A percentile compares a stretch with the other conserved stretches of the same genome.
Conservation (phyloP, 64 coral and sea anemone genomes). For the Acropora yongei region DNA sequence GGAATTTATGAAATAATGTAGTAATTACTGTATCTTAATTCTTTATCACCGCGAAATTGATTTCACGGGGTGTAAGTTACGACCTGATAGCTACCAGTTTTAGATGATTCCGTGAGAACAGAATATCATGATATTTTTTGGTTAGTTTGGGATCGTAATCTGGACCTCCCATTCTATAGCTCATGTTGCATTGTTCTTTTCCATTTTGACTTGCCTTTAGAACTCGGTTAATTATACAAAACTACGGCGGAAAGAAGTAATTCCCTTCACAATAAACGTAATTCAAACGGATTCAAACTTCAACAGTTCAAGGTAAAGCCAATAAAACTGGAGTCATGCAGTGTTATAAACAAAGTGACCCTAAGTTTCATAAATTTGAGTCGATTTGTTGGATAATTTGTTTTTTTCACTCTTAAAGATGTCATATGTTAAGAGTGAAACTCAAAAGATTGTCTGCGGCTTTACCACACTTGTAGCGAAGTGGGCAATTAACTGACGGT, state of each 20-base stretch:
- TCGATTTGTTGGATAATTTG: too few species aligned
- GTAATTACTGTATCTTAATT: neutral
- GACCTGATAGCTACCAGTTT: neutral
- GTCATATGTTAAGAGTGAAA: neutral
- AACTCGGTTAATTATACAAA: neutral
- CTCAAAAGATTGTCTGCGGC: neutral
- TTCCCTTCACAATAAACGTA: neutral
- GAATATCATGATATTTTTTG: neutral
- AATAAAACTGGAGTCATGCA: neutral
- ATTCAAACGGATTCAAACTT: neutral
- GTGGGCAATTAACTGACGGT: neutral
- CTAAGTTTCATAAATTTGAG: neutral
- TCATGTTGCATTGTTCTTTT: neutral
- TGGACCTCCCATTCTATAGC: neutral
- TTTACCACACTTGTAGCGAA: neutral
- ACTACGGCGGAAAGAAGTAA: neutral
- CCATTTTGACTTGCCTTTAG: neutral
- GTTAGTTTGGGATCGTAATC: neutral
- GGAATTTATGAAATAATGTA: neutral
- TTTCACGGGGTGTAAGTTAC: neutral
- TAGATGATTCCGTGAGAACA: neutral
- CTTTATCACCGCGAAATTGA: neutral
- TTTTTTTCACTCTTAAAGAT: neutral
- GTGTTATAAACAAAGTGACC: neutral
- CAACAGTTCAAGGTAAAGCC: neutral